Evolutionary conservation across 2,113 vertebrate genomes (phyloP).

Genomic region (Ploceus nigricollis): DNA sequence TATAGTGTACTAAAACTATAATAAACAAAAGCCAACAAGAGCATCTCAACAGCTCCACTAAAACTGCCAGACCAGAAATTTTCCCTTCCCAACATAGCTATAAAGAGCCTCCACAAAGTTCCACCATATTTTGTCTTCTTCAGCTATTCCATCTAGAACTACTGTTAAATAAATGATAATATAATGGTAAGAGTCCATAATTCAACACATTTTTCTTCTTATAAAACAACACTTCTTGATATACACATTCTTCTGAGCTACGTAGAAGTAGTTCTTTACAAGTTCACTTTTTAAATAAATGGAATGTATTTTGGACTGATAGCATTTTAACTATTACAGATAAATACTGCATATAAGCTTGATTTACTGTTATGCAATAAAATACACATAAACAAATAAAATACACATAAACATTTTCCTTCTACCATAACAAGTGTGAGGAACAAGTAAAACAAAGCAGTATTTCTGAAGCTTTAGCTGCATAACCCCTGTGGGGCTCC

Average conservation of each 20-base stretch:
- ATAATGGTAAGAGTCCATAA: neutral
- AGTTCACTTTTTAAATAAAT: neutral
- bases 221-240: neutral
- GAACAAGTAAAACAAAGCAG: constrained; percentile 32
- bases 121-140: neutral
- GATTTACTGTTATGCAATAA: constrained; percentile 31
- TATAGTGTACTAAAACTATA: neutral
- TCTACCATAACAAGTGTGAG: neutral
- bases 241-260: neutral
- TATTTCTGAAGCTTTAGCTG: constrained; percentile 35
- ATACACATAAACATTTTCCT: neutral
- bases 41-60: neutral
- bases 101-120: neutral
- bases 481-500: neutral
- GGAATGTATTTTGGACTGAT: neutral
- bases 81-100: neutral
- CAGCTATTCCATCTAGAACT: neutral
- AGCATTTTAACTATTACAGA: neutral
- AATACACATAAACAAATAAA: neutral
- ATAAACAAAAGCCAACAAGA: neutral
- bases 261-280: neutral
- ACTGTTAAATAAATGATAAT: neutral
- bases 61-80: neutral
- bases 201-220: neutral
- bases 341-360: neutral